A percentile compares a stretch with the other conserved stretches of the same genome.
phyloP scores from a whole-genome alignment of 2,797 vertebrate species.

The Emys orbicularis region DNA sequence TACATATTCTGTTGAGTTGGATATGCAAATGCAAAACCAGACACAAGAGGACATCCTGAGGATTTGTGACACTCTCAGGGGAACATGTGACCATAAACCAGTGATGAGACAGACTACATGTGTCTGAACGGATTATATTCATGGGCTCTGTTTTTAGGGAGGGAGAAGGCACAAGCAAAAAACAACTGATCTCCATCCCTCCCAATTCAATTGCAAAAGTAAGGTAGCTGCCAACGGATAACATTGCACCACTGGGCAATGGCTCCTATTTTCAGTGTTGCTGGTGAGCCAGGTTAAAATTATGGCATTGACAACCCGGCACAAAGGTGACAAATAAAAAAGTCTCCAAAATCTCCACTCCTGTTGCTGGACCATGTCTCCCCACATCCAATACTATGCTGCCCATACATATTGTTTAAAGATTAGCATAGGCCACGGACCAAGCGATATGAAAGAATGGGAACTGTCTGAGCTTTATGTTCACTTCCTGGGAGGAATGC shows the following conservation, averaged over 20 bases:
- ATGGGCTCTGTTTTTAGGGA: neutral
- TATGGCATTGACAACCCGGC: neutral
- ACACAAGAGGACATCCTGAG: neutral
- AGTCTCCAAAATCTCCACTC: neutral
- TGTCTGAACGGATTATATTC: neutral
- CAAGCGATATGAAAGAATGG: neutral
- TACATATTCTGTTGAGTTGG: neutral
- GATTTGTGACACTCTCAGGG: neutral
- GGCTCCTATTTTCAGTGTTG: neutral
- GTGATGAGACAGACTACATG: neutral
- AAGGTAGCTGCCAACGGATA: neutral
- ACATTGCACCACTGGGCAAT: neutral
- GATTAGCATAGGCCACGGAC: neutral
- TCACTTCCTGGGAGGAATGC: fast-evolving
- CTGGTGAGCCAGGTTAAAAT: neutral
- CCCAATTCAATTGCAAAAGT: slow-evolving; percentile 34
- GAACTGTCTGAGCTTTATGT: neutral
- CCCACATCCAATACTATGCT: neutral
- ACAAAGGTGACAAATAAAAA: neutral
- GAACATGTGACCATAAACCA: neutral
- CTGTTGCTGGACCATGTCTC: neutral
- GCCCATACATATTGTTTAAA: neutral
- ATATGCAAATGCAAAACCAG: neutral
- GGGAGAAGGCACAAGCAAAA: neutral
- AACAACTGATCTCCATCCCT: neutral